These are phyloP conservation scores for Etheostoma nigrum DNA, from an alignment of 2,797 vertebrate genomes.

Conservation along the genomic window DNA sequence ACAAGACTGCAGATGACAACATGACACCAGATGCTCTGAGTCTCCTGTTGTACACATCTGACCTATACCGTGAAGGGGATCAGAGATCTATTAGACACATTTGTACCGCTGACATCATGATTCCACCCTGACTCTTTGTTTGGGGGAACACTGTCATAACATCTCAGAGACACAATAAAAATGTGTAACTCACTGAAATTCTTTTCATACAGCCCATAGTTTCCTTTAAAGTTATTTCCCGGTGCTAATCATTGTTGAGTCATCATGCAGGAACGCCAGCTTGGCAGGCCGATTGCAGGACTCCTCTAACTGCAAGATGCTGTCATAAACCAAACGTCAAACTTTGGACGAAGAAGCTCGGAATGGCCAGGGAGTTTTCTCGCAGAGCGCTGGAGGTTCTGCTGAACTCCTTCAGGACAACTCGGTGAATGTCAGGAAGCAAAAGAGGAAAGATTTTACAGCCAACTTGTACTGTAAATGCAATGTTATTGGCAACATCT, in stretches of 20 bases:
- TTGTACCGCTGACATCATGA: slow-evolving; percentile 42
- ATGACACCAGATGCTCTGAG: slow-evolving; percentile 39
- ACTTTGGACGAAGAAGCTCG: slow-evolving; percentile 28
- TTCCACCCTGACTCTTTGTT: slow-evolving; percentile 45
- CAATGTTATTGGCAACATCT: not conserved
- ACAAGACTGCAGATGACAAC: slow-evolving; percentile 19
- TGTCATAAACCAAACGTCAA: slow-evolving; percentile 37
- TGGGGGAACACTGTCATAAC: slow-evolving; percentile 67
- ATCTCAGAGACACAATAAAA: slow-evolving; percentile 56
- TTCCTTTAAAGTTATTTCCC: slow-evolving; percentile 39
- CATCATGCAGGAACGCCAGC: slow-evolving; percentile 39
- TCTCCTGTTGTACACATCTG: slow-evolving; percentile 15
- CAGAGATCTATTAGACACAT: slow-evolving; percentile 15
- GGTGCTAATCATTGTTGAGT: slow-evolving; percentile 25
- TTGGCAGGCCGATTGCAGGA: not conserved
- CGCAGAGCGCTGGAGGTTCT: not conserved
- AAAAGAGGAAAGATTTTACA: not conserved
- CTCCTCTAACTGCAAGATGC: slow-evolving; percentile 19
- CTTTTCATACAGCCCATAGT: slow-evolving; percentile 26
- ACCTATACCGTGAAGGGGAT: slow-evolving; percentile 13
- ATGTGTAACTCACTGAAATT: slow-evolving; percentile 17
- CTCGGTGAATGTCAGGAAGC: not conserved
- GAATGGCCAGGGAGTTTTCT: slow-evolving; percentile 8
- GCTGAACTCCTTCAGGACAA: not conserved
- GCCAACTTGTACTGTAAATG: not conserved